Percentiles rank a stretch among this genome's conserved stretches.
Evolutionary conservation across 2,113 vertebrate species (phyloP).

Genomic region (Cyprinodon tularosa): DNA sequence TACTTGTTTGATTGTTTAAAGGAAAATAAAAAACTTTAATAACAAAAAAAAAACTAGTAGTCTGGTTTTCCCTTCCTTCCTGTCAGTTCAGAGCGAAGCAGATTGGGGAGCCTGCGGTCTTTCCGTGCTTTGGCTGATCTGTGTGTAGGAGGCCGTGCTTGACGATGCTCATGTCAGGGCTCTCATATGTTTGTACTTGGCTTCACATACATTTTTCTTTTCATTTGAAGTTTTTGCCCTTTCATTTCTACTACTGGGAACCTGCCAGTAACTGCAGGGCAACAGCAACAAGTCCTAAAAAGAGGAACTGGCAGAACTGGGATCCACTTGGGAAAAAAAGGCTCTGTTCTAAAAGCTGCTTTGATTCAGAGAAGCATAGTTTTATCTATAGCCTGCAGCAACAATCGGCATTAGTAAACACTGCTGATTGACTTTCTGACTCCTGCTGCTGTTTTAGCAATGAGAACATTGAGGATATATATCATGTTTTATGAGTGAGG

Average conservation of each 20-base stretch:
- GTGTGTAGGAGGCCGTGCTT: background rate
- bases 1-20: too few species aligned
- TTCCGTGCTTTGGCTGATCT: background rate
- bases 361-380: constrained; percentile 42
- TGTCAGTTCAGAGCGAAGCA: background rate
- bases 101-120: background rate
- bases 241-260: background rate
- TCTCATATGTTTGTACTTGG: background rate
- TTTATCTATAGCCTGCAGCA: constrained; percentile 29
- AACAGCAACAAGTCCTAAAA: constrained; percentile 41
- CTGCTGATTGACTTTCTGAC: constrained; percentile 39
- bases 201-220: background rate
- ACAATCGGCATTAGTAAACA: constrained; percentile 22
- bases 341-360: constrained; percentile 42
- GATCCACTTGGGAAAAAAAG: constrained; percentile 18
- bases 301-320: constrained; percentile 44
- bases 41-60: too few species aligned
- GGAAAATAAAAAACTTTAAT: too few species aligned
- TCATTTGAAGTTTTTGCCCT: background rate
- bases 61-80: background rate
- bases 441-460: constrained; percentile 7
- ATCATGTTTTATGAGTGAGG: constrained; percentile 9
- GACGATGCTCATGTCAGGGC: background rate
- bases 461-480: constrained; percentile 4
- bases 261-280: constrained; percentile 32